Conservation (phyloP, 2,888 invertebrate species). For the Drosophila fungiperda region DNA sequence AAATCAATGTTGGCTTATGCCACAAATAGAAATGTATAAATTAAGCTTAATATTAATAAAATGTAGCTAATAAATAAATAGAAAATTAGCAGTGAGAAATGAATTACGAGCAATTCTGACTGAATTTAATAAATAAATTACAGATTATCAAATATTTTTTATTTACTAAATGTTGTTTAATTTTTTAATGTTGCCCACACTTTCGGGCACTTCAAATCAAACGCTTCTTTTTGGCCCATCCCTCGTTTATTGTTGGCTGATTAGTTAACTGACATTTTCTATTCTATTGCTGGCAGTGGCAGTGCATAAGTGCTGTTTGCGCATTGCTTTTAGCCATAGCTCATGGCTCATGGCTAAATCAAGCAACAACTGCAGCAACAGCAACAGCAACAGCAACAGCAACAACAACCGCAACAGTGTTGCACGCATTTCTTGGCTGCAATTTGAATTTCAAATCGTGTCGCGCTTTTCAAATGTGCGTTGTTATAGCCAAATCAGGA, state of each 20-base stretch:
- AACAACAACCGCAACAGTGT: constrained; percentile 17
- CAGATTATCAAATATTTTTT: background rate
- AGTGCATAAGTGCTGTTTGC: constrained; percentile 41
- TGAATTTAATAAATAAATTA: background rate
- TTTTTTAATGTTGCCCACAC: background rate
- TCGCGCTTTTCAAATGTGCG: constrained; percentile 73
- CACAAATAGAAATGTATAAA: background rate
- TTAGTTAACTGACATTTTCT: constrained; percentile 73
- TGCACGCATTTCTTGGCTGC: constrained; percentile 78
- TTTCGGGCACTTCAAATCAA: background rate
- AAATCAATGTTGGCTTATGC: background rate
- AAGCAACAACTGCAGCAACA: constrained; percentile 25
- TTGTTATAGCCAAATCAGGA: constrained; percentile 79
- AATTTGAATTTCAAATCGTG: constrained; percentile 79
- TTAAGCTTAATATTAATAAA: background rate
- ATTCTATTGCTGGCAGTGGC: constrained; percentile 51
- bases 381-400: constrained; percentile 11
- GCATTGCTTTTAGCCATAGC: constrained; percentile 70
- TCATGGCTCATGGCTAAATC: constrained; percentile 62
- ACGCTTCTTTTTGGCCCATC: constrained; percentile 38
- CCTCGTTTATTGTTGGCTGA: constrained; percentile 65
- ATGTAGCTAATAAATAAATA: background rate
- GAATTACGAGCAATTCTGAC: background rate
- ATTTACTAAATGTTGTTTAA: background rate
- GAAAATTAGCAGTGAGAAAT: background rate